Conservation (phyloP, 2,888 invertebrate species). For the Apodemia mormo region DNA sequence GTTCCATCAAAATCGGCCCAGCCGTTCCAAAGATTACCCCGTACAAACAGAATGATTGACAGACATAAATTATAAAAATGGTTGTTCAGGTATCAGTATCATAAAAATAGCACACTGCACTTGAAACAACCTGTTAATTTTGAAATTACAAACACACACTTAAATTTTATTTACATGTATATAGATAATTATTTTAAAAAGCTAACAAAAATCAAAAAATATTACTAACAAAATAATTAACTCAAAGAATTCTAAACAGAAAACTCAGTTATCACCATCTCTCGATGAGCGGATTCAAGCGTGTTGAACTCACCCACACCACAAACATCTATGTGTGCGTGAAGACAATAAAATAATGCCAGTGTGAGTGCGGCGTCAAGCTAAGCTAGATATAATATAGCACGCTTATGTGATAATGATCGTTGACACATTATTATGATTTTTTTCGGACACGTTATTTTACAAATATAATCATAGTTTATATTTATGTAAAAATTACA, state of each 20-base stretch:
- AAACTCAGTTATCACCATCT: constrained; percentile 53
- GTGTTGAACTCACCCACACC: constrained; percentile 64
- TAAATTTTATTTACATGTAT: too few relatives aligned
- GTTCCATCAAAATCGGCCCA: too few relatives aligned
- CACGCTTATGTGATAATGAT: constrained; percentile 45
- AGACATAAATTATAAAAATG: too few relatives aligned
- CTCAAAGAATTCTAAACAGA: constrained; percentile 29
- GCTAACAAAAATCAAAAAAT: neutral
- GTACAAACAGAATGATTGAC: too few relatives aligned
- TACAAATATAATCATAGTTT: neutral
- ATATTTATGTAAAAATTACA: too few relatives aligned
- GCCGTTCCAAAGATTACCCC: too few relatives aligned
- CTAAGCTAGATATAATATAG: constrained; percentile 46
- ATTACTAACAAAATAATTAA: neutral
- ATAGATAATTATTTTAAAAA: too few relatives aligned
- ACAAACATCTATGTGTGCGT: constrained; percentile 46
- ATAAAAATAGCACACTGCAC: too few relatives aligned
- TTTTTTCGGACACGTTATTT: constrained; percentile 5
- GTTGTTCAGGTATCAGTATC: too few relatives aligned
- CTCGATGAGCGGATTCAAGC: constrained; percentile 44
- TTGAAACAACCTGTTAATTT: too few relatives aligned
- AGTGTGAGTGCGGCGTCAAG: constrained; percentile 48
- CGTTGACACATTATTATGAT: constrained; percentile 36
- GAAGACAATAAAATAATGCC: constrained; percentile 47
- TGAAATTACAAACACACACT: too few relatives aligned